These are phyloP conservation scores for Marmota flaviventris DNA, from an alignment of 2,113 vertebrate species.

Conservation along the genomic window DNA sequence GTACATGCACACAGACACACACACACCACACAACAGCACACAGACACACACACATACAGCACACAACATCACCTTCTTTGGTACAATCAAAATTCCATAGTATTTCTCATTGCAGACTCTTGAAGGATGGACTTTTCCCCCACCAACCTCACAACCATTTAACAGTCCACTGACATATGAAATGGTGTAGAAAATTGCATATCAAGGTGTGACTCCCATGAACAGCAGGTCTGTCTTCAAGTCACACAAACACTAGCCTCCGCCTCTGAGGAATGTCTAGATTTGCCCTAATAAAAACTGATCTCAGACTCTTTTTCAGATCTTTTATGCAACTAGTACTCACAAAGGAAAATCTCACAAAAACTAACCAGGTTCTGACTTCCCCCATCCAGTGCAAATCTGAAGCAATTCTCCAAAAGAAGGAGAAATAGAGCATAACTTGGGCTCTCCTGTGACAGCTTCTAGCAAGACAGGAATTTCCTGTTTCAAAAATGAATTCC, in stretches of 20 bases:
- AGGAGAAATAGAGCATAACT: constrained; percentile 61
- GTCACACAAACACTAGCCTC: background rate
- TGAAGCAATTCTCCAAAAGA: constrained; percentile 49
- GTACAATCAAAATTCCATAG: background rate
- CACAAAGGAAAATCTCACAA: background rate
- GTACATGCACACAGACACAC: background rate
- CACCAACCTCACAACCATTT: background rate
- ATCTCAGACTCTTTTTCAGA: background rate
- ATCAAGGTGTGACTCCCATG: background rate
- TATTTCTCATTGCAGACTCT: background rate
- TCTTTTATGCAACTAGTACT: background rate
- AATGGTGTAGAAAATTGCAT: background rate
- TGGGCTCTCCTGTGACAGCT: constrained; percentile 67
- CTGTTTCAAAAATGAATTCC: constrained; percentile 77
- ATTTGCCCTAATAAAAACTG: background rate
- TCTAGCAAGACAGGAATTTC: constrained; percentile 82
- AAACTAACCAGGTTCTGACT: background rate
- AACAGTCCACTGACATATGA: background rate
- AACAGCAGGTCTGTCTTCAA: background rate
- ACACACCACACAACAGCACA: background rate
- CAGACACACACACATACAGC: background rate
- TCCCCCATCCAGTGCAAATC: background rate
- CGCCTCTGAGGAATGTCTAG: background rate
- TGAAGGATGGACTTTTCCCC: background rate
- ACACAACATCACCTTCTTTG: no score